Conservation (phyloP, 2,113 vertebrate species). For the Paedocypris sp. region DNA sequence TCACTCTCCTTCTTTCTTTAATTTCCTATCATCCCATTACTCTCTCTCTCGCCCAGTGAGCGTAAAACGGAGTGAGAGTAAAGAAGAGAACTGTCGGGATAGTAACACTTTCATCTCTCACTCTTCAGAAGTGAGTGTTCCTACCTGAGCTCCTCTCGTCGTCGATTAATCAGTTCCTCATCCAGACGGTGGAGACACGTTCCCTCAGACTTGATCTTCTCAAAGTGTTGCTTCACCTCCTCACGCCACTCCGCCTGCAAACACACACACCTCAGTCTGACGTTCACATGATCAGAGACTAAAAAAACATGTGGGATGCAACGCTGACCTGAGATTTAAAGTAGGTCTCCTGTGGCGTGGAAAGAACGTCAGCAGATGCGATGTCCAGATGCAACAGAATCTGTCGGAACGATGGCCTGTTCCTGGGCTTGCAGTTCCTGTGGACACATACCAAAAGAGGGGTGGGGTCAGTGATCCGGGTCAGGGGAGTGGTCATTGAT, state of each 20-base stretch:
- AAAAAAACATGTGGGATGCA: not conserved
- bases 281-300: too few relatives aligned
- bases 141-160: slow-evolving; percentile 88
- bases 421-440: slow-evolving; percentile 93
- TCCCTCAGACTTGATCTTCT: slow-evolving; percentile 95
- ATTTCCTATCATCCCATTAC: too few relatives aligned
- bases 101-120: not conserved
- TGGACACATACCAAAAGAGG: slow-evolving; percentile 19
- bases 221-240: slow-evolving; percentile 91
- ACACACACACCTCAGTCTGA: not conserved
- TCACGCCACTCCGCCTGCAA: slow-evolving; percentile 86
- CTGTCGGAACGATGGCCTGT: slow-evolving; percentile 90
- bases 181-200: slow-evolving; percentile 90
- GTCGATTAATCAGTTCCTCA: slow-evolving; percentile 85
- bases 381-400: slow-evolving; percentile 93
- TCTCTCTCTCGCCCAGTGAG: too few relatives aligned
- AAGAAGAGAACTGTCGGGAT: too few relatives aligned
- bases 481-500: too few relatives aligned
- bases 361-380: slow-evolving; percentile 87
- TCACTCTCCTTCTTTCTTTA: too few relatives aligned
- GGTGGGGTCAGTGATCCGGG: too few relatives aligned
- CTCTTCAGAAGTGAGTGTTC: not conserved
- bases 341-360: slow-evolving; percentile 91
- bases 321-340: slow-evolving; percentile 82
- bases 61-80: too few relatives aligned